These are phyloP conservation scores for Sphaeridia pumilis DNA, from an alignment of 2,888 invertebrate species.

Conservation along the genomic window DNA sequence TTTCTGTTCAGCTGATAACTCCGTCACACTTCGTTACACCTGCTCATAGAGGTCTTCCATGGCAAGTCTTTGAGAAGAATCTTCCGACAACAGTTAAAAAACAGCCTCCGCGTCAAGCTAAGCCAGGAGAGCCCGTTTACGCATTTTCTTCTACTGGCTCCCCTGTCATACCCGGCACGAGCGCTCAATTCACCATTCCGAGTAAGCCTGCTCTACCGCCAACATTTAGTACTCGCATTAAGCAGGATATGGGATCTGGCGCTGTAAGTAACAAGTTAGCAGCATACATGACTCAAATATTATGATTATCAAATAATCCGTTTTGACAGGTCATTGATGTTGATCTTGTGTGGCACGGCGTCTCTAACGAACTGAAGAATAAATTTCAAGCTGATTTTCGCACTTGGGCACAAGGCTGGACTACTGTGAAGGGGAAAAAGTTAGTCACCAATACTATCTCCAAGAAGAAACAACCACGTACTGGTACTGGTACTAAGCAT, in stretches of 20 bases:
- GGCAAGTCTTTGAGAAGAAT: not conserved
- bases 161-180: slow-evolving; percentile 6
- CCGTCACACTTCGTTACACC: not conserved
- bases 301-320: not conserved
- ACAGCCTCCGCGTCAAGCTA: slow-evolving; percentile 20
- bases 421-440: slow-evolving; percentile 1
- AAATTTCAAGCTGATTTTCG: slow-evolving; percentile 9
- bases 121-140: slow-evolving; percentile 26
- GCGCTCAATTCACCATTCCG: not conserved
- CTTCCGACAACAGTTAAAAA: slow-evolving; percentile 7
- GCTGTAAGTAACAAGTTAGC: no score
- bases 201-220: no score
- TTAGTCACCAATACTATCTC: not conserved
- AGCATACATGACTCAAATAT: no score
- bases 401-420: slow-evolving; percentile 3
- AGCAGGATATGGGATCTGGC: no score
- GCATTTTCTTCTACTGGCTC: slow-evolving; percentile 26
- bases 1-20: not conserved
- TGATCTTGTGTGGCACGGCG: slow-evolving; percentile 21
- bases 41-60: not conserved
- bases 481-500: not conserved
- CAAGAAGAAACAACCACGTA: not conserved
- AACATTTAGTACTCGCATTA: no score
- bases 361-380: slow-evolving; percentile 11
- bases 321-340: slow-evolving; percentile 23